A percentile compares a stretch with the other conserved stretches of the same genome.
phyloP scores from a whole-genome alignment of 2,797 vertebrate species.

The Ctenopoma kingsleyae region DNA sequence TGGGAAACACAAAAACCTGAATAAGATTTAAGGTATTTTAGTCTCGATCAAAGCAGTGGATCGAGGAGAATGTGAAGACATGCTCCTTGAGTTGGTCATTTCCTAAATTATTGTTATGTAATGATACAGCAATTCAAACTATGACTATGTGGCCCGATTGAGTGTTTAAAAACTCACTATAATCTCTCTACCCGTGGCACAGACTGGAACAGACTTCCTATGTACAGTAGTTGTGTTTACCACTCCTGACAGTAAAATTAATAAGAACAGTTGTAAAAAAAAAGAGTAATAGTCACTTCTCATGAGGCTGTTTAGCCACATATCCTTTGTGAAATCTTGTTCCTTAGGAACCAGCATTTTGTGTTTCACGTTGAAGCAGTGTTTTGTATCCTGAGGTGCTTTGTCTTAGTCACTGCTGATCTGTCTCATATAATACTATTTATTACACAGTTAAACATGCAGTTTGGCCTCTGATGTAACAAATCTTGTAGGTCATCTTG shows the following conservation, averaged over 20 bases:
- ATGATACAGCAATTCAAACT: conserved; percentile 13
- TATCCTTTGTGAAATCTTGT: conserved; percentile 35
- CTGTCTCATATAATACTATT: conserved; percentile 39
- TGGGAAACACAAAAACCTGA: no score
- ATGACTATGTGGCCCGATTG: not conserved
- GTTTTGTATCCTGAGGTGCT: conserved; percentile 48
- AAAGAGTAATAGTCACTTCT: conserved; percentile 33
- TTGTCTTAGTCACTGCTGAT: conserved; percentile 41
- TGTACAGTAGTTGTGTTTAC: not conserved
- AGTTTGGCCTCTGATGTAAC: conserved; percentile 33
- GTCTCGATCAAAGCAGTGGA: no score
- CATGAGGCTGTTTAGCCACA: conserved; percentile 22
- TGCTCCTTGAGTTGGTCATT: not conserved
- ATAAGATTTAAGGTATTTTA: no score
- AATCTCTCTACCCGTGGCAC: not conserved
- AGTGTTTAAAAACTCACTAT: conserved; percentile 8
- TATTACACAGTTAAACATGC: conserved; percentile 44
- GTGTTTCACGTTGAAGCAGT: conserved; percentile 20
- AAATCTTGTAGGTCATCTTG: conserved; percentile 35
- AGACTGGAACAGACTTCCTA: not conserved
- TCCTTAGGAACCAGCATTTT: conserved; percentile 38
- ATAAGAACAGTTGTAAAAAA: conserved; percentile 23
- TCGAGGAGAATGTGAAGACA: not conserved
- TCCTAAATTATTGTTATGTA: not conserved
- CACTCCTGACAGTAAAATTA: conserved; percentile 17